phyloP scores from a whole-genome alignment of 2,888 invertebrate species.

The Carpatolechia fugitivella region DNA sequence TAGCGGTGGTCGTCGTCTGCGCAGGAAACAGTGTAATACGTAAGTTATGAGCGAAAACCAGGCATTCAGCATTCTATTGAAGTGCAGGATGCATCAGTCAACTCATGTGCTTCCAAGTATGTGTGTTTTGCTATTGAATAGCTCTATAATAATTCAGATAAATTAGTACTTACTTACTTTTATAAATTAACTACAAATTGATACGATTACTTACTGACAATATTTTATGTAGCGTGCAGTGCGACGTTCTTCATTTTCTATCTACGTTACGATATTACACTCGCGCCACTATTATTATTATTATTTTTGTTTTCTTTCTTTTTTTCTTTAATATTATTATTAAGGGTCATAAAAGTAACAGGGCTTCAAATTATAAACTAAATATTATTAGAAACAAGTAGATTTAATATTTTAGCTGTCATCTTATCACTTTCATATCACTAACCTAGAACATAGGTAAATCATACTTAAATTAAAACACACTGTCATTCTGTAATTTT shows the following conservation, averaged over 20 bases:
- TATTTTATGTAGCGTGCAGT: no score
- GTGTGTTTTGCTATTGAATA: neutral
- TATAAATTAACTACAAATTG: no score
- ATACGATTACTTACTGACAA: no score
- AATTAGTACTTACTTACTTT: no score
- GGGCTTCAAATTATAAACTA: neutral
- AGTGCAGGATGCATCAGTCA: slow-evolving; percentile 22
- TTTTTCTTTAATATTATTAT: no score
- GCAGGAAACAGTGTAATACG: slow-evolving; percentile 38
- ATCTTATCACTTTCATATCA: slow-evolving; percentile 9
- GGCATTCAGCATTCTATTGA: slow-evolving; percentile 43
- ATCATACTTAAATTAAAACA: neutral
- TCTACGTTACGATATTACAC: no score
- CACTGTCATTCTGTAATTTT: neutral
- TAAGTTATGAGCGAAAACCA: slow-evolving; percentile 49
- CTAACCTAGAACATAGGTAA: neutral
- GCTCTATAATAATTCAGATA: neutral
- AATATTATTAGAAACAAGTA: neutral
- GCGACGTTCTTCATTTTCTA: no score
- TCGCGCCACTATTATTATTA: no score
- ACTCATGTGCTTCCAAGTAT: neutral
- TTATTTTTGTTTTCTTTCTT: no score
- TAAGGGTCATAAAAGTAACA: no score
- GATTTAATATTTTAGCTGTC: slow-evolving; percentile 7
- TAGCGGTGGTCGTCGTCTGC: slow-evolving; percentile 28